Percentiles rank a stretch among this genome's conserved stretches.
phyloP scores from a whole-genome alignment of 2,888 invertebrate genomes.

The Lacanobia wlatinum region DNA sequence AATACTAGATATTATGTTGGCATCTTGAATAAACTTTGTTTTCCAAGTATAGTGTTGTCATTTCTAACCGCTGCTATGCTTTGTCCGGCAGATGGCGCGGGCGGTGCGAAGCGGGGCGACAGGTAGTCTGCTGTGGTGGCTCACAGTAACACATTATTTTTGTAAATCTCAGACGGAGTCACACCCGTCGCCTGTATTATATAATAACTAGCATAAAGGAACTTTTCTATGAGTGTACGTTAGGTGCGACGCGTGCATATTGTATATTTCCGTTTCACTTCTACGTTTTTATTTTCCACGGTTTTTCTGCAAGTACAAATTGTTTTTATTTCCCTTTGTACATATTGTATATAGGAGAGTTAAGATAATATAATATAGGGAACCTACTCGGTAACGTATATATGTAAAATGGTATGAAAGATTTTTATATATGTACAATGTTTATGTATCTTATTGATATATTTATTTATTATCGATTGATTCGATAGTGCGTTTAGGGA shows the following conservation, averaged over 20 bases:
- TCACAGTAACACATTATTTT: constrained; percentile 76
- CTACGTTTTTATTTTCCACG: constrained; percentile 83
- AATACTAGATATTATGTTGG: constrained; percentile 51
- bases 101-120: constrained; percentile 78
- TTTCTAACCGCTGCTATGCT: constrained; percentile 61
- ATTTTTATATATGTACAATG: constrained; percentile 87
- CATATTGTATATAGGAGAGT: constrained; percentile 90
- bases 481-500: constrained; percentile 81
- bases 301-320: constrained; percentile 91
- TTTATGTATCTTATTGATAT: constrained; percentile 88
- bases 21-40: constrained; percentile 58
- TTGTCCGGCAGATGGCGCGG: constrained; percentile 79
- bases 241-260: constrained; percentile 63
- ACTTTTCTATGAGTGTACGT: constrained; percentile 77
- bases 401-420: constrained; percentile 84
- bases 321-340: constrained; percentile 90
- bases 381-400: constrained; percentile 79
- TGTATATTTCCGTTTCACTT: constrained; percentile 86
- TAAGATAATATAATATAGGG: constrained; percentile 81
- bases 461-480: constrained; percentile 86
- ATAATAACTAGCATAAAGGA: constrained; percentile 73
- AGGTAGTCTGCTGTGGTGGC: constrained; percentile 76
- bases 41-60: constrained; percentile 53
- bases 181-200: constrained; percentile 78
- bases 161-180: constrained; percentile 83